Base-by-base conservation (phyloP, 2,888 invertebrate species). In the Sinotaia quadrata region DNA sequence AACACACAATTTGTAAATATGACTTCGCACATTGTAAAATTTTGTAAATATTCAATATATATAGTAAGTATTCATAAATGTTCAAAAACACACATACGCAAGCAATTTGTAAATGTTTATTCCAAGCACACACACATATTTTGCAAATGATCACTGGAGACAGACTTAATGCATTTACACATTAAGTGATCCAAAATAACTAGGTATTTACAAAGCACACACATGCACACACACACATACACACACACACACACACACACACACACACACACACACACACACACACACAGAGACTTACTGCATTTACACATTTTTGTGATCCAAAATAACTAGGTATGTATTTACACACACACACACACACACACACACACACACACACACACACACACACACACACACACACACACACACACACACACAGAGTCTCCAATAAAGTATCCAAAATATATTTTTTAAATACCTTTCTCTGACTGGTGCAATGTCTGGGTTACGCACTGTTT, bases 351-450 rank as follows among this genome's bases (percentile, higher is more conserved):
- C n/a, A n/a, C n/a, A n/a, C 52, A 24, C 27, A 4, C 52, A 52
- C 52, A 52, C 52, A 52, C 52, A 52, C 52, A 52, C 52, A 52
- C 52, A 52, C 52, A 52, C 52, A 52, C 52, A 52, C 52, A 52
- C 52, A n/a, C n/a, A n/a, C n/a, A n/a, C n/a, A n/a, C n/a, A n/a
- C 52, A 52, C 52, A 52, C 27, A 52, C 24, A 21, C 52, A 52
- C 21, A 52, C 52, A 52, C 52, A 52, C 27, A 52, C 52, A 52
- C 52, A 52, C 52, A 52, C 52, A 24, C 24, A 52, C 52, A 52
- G 5, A 52, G 27, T n/a, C 24, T 52, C 5, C 52, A 52, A 8
- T 29, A 24, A 24, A 56, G 34, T 10, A 27, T 8, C 27, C 1
- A 52, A 27, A 52, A 7, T 10, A 52, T 29, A 52, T 21, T 27